phyloP scores from a whole-genome alignment of 2,797 vertebrate species.

The Xerus rutilus region DNA sequence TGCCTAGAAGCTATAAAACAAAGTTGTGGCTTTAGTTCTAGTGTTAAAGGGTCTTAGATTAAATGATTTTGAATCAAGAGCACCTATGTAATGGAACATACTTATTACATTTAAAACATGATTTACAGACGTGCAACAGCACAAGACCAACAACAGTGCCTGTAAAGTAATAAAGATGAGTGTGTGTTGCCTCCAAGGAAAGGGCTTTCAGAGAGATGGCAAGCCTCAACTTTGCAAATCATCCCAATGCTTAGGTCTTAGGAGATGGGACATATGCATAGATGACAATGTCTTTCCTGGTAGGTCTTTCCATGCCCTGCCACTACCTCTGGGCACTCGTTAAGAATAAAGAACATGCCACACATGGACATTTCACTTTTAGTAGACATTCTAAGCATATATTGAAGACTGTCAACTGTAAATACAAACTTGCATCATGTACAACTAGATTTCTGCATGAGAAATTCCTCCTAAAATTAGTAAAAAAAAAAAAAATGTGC shows the following conservation, averaged over 20 bases:
- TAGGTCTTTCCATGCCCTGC: neutral
- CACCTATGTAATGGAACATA: neutral
- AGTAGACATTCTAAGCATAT: neutral
- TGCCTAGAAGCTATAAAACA: constrained; percentile 24
- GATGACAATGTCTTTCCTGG: neutral
- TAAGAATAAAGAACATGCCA: neutral
- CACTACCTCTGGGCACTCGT: neutral
- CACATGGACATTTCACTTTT: neutral
- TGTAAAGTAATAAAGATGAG: neutral
- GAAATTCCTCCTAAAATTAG: neutral
- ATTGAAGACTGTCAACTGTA: neutral
- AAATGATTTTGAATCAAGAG: constrained; percentile 48
- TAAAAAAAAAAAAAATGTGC: neutral
- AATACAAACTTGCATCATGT: neutral
- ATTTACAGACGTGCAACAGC: neutral
- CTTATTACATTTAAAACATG: neutral
- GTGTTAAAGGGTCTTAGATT: constrained; percentile 42
- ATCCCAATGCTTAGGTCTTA: neutral
- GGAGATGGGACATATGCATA: neutral
- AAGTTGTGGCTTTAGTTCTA: constrained; percentile 18
- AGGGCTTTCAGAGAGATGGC: neutral
- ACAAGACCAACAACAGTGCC: neutral
- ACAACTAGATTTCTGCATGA: neutral
- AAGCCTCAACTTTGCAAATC: neutral
- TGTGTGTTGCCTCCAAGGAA: neutral